Conservation (phyloP, 2,113 vertebrate genomes). For the Tenebrosternarchus preto region DNA sequence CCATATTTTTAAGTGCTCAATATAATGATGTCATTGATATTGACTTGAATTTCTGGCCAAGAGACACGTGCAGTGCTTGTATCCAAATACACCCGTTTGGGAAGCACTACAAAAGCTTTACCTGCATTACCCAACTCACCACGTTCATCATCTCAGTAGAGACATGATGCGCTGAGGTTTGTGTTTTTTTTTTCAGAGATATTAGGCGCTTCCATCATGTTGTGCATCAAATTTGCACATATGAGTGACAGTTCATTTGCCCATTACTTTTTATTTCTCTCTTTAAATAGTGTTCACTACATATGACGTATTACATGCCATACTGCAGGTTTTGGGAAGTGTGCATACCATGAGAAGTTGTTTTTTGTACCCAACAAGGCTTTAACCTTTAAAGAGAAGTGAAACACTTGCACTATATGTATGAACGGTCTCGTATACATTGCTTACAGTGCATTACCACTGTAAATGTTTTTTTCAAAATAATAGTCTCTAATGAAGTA, state of each 20-base stretch:
- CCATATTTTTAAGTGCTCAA: slow-evolving; percentile 8
- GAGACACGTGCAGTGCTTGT: neutral
- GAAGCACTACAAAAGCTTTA: slow-evolving; percentile 21
- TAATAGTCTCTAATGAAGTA: slow-evolving; percentile 1
- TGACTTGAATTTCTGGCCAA: slow-evolving; percentile 1
- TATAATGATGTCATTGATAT: slow-evolving; percentile 1
- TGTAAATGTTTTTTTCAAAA: slow-evolving; percentile 18
- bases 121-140: neutral
- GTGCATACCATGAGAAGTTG: slow-evolving; percentile 43
- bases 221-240: neutral
- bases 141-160: neutral
- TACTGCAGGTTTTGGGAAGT: slow-evolving; percentile 39
- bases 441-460: neutral
- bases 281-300: neutral
- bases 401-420: slow-evolving; percentile 37
- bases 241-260: slow-evolving; percentile 7
- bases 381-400: slow-evolving; percentile 12
- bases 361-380: slow-evolving; percentile 24
- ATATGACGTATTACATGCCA: no score
- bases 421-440: slow-evolving; percentile 13
- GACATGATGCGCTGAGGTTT: neutral
- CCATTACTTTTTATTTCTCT: neutral
- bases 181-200: neutral
- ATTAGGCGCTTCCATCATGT: neutral
- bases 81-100: slow-evolving; percentile 2